Base-by-base conservation (phyloP, 1,140 invertebrate species). In the Holcopasites calliopsidis region DNA sequence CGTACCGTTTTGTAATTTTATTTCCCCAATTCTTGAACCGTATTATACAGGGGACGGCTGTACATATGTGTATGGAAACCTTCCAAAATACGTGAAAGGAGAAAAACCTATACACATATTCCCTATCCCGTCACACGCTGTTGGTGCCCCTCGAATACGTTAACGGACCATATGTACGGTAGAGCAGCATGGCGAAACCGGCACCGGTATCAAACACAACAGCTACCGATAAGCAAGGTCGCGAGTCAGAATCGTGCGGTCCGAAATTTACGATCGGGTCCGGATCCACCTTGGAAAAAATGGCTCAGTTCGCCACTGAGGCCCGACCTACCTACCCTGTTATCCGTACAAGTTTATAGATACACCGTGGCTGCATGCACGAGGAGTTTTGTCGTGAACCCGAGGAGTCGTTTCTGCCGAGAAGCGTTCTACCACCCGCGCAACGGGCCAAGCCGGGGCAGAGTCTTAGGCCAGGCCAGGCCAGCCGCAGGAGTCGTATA, bases 381-480 rank as follows among this genome's bases (percentile, higher is more conserved):
- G 44, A 23, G 33, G 3, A 26, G 44, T 40, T 69, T 75, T n/a
- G 40, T 50, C 21, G 52, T 66, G 64, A 52, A 49, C 61, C 28
- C 16, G 26, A 40, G 7, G 42, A 60, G 78, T 64, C 44, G 74
- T 75, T 50, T 26, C 52, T 78, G 57, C 71, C 72, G 75, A 66
- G 38, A 61, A 77, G 69, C 54, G 70, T 76, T 61, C 82, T 84
- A 83, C 82, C 82, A 82, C 80, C 80, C 82, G 80, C 82, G 70
- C 81, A 81, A 58, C 68, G 79, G 72, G 72, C 80, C 79, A 79
- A 68, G 70, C 55, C 78, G 40, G 69, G 78, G 72, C 82, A 77
- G 71, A 77, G 75, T 83, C 79, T 82, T 82, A 83, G 76, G 84
- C 85, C 82, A 86, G 75, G 83, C 80, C 84, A 86, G 76, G 79